Conservation (phyloP, 2,888 invertebrate species). For the Chloroclysta siterata region DNA sequence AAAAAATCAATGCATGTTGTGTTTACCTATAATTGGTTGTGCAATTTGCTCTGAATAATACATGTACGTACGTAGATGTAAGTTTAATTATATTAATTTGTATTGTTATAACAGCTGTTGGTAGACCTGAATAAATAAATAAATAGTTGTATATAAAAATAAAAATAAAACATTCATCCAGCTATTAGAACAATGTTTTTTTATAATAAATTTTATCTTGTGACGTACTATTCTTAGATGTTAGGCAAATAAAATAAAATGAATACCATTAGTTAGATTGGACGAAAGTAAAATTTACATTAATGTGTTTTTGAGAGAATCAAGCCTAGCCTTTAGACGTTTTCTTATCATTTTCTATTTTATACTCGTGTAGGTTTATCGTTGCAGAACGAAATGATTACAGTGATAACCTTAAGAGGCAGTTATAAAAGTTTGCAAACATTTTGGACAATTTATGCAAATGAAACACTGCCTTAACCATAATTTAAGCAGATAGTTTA, state of each 20-base stretch:
- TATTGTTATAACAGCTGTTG: too few species aligned
- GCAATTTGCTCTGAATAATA: too few species aligned
- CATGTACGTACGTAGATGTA: too few species aligned
- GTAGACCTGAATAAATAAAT: too few species aligned
- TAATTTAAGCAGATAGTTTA: conserved; percentile 51
- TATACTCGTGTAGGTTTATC: conserved; percentile 38
- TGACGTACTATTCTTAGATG: background rate
- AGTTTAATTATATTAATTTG: too few species aligned
- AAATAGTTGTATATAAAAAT: too few species aligned
- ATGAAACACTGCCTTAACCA: conserved; percentile 54
- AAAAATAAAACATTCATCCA: conserved; percentile 10
- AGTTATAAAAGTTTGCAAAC: conserved; percentile 58
- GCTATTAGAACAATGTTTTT: background rate
- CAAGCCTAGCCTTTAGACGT: background rate
- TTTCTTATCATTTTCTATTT: conserved; percentile 32
- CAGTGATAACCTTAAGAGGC: conserved; percentile 50
- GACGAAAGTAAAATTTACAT: conserved; percentile 4
- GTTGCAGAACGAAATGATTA: conserved; percentile 47
- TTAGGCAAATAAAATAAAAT: conserved; percentile 4
- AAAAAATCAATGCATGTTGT: too few species aligned
- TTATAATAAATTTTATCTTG: background rate
- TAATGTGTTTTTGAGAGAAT: conserved; percentile 11
- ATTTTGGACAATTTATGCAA: conserved; percentile 60
- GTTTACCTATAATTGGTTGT: too few species aligned
- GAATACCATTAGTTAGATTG: background rate